phyloP scores from a whole-genome alignment of 2,113 vertebrate species.

The Spea bombifrons region DNA sequence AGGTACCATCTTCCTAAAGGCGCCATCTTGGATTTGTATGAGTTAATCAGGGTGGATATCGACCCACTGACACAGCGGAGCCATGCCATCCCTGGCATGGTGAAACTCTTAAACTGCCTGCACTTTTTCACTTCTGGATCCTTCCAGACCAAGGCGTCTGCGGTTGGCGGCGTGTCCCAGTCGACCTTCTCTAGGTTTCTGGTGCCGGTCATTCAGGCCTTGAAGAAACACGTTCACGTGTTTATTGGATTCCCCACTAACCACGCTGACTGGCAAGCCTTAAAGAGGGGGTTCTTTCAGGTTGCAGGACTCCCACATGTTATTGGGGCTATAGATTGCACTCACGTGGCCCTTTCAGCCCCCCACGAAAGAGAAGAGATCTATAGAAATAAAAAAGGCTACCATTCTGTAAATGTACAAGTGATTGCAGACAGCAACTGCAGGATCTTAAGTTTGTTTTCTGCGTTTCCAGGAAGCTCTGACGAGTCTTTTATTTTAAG shows the following conservation, averaged over 20 bases:
- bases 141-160: slow-evolving; percentile 25
- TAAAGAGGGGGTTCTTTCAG: slow-evolving; percentile 11
- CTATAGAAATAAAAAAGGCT: slow-evolving; percentile 23
- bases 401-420: slow-evolving; percentile 36
- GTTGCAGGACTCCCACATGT: slow-evolving; percentile 21
- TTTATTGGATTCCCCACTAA: slow-evolving; percentile 17
- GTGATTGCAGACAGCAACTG: slow-evolving; percentile 17
- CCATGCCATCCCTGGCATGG: slow-evolving; percentile 34
- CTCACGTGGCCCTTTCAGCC: slow-evolving; percentile 18
- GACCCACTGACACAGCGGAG: slow-evolving; percentile 28
- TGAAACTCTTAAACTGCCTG: slow-evolving; percentile 20
- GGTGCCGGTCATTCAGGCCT: slow-evolving; percentile 27
- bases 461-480: slow-evolving; percentile 19
- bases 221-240: slow-evolving; percentile 30
- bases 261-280: slow-evolving; percentile 2
- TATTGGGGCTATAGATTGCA: slow-evolving; percentile 28
- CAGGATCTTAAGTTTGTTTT: slow-evolving; percentile 31
- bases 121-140: slow-evolving; percentile 32
- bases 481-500: slow-evolving; percentile 17
- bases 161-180: slow-evolving; percentile 28
- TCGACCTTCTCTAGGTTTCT: slow-evolving; percentile 25
- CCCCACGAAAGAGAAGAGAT: slow-evolving; percentile 23
- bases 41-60: slow-evolving; percentile 14
- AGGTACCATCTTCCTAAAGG: slow-evolving; percentile 15
- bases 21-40: slow-evolving; percentile 22